Evolutionary conservation across 1,140 invertebrate species (phyloP), one percentile per base, ranked within the genome.

Genomic region (Armadillidium nasatum): DNA sequence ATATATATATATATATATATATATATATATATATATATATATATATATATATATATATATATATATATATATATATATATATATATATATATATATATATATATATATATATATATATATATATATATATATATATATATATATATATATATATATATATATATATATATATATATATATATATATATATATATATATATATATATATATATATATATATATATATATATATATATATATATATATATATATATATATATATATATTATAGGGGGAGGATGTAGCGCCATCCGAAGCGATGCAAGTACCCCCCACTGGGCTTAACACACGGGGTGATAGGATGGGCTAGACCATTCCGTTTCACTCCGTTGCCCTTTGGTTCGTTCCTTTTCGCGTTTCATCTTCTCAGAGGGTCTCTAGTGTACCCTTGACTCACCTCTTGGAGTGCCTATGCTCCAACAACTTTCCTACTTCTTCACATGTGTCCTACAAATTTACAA

Each of bases 221-320:
- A 68, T n/a, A 68, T 11, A 68, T 11, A 68, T 15, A 68, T 68
- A 68, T 68, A 68, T 68, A 68, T 68, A 68, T 68, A 68, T 68
- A 68, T 68, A 68, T 68, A 68, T 68, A 68, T 68, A 68, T 68
- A 68, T 68, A 68, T 68, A 68, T 68, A 68, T 68, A 68, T 68
- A 68, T 68, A 68, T 68, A 68, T 3, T 33, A 33, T 6, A 33
- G 33, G n/a, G n/a, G n/a, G n/a, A n/a, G n/a, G n/a, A n/a, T n/a
- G n/a, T n/a, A n/a, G n/a, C n/a, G n/a, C n/a, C n/a, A n/a, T n/a
- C n/a, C n/a, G n/a, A n/a, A n/a, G n/a, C n/a, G n/a, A n/a, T n/a
- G n/a, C n/a, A n/a, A n/a, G n/a, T n/a, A n/a, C n/a, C n/a, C n/a
- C n/a, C n/a, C n/a, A n/a, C n/a, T n/a, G n/a, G n/a, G n/a, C n/a